Conservation (phyloP, 2,888 invertebrate genomes). For the Parascotia fuliginaria region DNA sequence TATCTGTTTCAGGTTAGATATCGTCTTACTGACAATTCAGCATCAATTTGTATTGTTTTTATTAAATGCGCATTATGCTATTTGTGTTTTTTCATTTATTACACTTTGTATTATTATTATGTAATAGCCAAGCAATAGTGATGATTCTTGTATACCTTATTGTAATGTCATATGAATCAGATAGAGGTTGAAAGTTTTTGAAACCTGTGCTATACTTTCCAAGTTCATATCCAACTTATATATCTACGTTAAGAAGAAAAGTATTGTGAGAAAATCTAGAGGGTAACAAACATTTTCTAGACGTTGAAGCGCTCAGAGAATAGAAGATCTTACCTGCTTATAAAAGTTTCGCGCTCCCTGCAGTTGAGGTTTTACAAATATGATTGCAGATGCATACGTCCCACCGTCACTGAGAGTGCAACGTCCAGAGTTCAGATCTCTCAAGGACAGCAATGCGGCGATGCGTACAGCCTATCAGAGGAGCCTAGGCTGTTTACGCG, state of each 20-base stretch:
- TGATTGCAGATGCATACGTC: slow-evolving; percentile 26
- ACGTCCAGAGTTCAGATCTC: slow-evolving; percentile 35
- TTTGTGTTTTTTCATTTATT: slow-evolving; percentile 22
- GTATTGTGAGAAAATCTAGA: no score
- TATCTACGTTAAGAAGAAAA: no score
- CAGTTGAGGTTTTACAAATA: not conserved
- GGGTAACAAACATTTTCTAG: no score
- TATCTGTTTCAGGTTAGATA: not conserved
- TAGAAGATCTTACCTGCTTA: no score
- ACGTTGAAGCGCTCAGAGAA: no score
- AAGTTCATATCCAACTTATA: no score
- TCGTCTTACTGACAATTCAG: slow-evolving; percentile 24
- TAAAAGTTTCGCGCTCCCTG: not conserved
- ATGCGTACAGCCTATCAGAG: slow-evolving; percentile 50
- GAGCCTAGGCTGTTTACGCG: slow-evolving; percentile 76
- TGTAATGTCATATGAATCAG: no score
- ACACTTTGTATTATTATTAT: not conserved
- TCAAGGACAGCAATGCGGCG: slow-evolving; percentile 59
- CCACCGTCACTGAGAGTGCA: slow-evolving; percentile 28
- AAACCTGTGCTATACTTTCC: no score
- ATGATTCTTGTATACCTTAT: not conserved
- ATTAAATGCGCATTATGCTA: slow-evolving; percentile 22
- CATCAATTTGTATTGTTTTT: slow-evolving; percentile 20
- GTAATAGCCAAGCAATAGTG: not conserved
- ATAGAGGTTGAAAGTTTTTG: no score